Base-by-base conservation (phyloP, 2,113 vertebrate species). In the Saguinus midas region DNA sequence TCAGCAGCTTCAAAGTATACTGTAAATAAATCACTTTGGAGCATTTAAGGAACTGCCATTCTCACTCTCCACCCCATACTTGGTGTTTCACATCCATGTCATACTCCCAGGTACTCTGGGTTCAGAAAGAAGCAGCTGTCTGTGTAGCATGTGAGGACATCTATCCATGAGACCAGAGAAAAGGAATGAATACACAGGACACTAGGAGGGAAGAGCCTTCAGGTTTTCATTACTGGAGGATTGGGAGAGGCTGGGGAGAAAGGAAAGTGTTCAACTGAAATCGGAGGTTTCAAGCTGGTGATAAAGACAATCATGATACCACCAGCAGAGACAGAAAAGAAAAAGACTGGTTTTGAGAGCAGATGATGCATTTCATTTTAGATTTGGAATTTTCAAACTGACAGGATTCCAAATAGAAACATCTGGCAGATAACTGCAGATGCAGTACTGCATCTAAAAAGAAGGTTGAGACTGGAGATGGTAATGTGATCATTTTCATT, bases 401-500 rank as follows among this genome's bases (percentile, higher is more conserved):
- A 70, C 66, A 89, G 45, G 37, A 80, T 89, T 64, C 48, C 32
- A 85, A 57, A 85, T 14, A 90, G 48, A 95, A 90, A 76, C n/a
- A 40, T 73, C 23, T 85, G 73, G 68, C 14, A 86, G 58, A 75
- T 48, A 78, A 94, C 57, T 72, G 27, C 52, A 91, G 70, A 43
- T 32, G 90, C 20, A 84, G 73, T 37, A 61, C 16, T 55, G 17
- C 8, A 83, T 52, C n/a, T 55, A 73, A 94, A 90, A 32, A 94
- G 29, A 72, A 3, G 61, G 45, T 43, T 45, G 88, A 16, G 7
- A 14, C 78, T 72, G 14, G 32, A 79, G 11, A 73, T 29, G 6
- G 45, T 64, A 37, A 88, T 57, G 91, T 94, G n/a, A 50, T 87
- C 18, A 52, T 84, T 94, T 94, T 94, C 91, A 88, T 72, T 79